Conservation (phyloP, 2,113 vertebrate genomes). For the Oceanites oceanicus region DNA sequence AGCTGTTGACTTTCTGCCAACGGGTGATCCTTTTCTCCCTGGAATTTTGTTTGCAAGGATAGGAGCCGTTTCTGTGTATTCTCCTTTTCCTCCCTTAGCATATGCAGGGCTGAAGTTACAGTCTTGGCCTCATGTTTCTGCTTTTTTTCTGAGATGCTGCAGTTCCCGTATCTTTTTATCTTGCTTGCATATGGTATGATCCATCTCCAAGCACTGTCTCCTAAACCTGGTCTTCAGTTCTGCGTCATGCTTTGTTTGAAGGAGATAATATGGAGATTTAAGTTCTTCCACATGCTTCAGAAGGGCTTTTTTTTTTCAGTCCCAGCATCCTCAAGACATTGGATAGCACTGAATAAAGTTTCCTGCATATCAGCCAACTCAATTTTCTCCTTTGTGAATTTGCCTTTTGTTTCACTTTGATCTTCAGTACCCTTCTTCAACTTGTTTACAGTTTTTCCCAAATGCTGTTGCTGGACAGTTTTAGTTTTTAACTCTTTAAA, state of each 20-base stretch:
- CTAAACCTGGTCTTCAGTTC: slow-evolving; percentile 22
- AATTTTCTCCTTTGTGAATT: slow-evolving; percentile 26
- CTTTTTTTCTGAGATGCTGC: neutral
- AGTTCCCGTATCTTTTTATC: neutral
- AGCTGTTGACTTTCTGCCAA: slow-evolving; percentile 21
- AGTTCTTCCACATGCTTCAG: slow-evolving; percentile 18
- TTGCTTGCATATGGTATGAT: neutral
- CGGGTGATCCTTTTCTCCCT: neutral
- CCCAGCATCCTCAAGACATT: slow-evolving; percentile 4
- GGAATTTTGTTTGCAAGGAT: slow-evolving; percentile 33
- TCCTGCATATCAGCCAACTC: neutral
- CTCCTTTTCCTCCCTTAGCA: slow-evolving; percentile 8
- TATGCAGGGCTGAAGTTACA: neutral
- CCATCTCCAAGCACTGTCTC: neutral
- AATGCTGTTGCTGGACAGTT: neutral
- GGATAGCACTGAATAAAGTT: neutral
- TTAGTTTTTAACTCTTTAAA: slow-evolving; percentile 18
- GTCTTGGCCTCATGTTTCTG: neutral
- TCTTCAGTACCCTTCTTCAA: slow-evolving; percentile 26
- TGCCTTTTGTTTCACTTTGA: slow-evolving; percentile 42
- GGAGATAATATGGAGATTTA: neutral
- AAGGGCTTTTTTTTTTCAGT: slow-evolving; percentile 6
- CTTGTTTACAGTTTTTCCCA: neutral
- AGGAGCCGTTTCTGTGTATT: neutral
- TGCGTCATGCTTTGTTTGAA: slow-evolving; percentile 12